These are phyloP conservation scores for Aix galericulata DNA, from an alignment of 2,113 vertebrate species.

Conservation along the genomic window DNA sequence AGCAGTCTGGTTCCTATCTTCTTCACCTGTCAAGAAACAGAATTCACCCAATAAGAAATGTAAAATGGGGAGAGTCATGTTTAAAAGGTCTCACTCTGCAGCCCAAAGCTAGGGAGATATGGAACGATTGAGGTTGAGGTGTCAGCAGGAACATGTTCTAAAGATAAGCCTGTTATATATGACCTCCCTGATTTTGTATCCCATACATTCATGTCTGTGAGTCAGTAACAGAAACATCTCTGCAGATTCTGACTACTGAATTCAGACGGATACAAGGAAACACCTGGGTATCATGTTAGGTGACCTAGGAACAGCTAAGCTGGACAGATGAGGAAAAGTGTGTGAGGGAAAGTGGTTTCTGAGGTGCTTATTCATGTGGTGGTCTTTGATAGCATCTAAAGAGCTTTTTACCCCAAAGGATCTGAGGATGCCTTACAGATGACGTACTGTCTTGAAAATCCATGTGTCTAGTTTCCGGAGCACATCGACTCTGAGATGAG, in stretches of 20 bases:
- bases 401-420: not conserved
- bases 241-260: not conserved
- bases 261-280: not conserved
- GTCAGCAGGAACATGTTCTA: not conserved
- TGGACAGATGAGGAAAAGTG: not conserved
- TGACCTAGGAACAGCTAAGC: not conserved
- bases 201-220: not conserved
- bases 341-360: not conserved
- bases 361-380: not conserved
- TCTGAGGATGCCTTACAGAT: conserved; percentile 26
- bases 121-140: not conserved
- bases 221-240: not conserved
- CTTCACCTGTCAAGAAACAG: not conserved
- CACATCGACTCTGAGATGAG: not conserved
- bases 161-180: not conserved
- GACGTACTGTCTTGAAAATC: conserved; percentile 27
- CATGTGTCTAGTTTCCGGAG: not conserved
- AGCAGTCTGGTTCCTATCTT: not conserved
- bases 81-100: not conserved
- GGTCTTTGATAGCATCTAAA: not conserved
- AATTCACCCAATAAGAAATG: not conserved
- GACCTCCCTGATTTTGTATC: not conserved
- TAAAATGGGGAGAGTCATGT: not conserved
- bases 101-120: not conserved
- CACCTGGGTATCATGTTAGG: conserved; percentile 6